phyloP scores from a whole-genome alignment of 1,140 invertebrate genomes.

The Trichonephila clavipes region DNA sequence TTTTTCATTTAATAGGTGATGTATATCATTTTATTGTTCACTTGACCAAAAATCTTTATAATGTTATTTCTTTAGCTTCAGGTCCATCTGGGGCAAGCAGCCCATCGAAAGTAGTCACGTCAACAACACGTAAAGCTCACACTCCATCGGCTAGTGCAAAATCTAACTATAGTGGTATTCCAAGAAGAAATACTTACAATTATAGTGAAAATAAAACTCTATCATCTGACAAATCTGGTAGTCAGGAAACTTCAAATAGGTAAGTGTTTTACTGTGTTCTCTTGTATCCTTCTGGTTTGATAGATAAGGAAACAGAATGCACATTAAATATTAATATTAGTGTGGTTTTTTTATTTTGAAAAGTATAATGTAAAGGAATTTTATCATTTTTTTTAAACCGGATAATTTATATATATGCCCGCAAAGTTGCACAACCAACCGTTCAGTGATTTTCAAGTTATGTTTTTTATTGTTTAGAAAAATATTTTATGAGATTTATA shows the following conservation, averaged over 20 bases:
- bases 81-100: conserved; percentile 72
- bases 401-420: no score
- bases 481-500: no score
- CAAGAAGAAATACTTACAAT: conserved; percentile 79
- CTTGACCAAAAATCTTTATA: no score
- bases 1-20: no score
- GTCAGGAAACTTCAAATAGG: conserved; percentile 75
- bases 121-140: conserved; percentile 76
- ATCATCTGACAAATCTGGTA: conserved; percentile 78
- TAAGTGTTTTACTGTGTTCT: background rate
- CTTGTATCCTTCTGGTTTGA: background rate
- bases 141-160: conserved; percentile 73
- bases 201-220: conserved; percentile 86
- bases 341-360: no score
- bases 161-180: conserved; percentile 78
- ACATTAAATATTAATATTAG: background rate
- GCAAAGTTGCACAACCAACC: no score
- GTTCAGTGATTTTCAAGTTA: no score
- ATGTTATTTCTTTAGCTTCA: conserved; percentile 59
- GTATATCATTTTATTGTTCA: no score
- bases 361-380: background rate
- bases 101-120: conserved; percentile 71
- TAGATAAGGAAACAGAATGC: background rate
- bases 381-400: background rate
- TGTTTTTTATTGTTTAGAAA: no score